A percentile compares a stretch with the other conserved stretches of the same genome.
phyloP scores from a whole-genome alignment of 2,888 invertebrate species.

The Drosophila meridiana region DNA sequence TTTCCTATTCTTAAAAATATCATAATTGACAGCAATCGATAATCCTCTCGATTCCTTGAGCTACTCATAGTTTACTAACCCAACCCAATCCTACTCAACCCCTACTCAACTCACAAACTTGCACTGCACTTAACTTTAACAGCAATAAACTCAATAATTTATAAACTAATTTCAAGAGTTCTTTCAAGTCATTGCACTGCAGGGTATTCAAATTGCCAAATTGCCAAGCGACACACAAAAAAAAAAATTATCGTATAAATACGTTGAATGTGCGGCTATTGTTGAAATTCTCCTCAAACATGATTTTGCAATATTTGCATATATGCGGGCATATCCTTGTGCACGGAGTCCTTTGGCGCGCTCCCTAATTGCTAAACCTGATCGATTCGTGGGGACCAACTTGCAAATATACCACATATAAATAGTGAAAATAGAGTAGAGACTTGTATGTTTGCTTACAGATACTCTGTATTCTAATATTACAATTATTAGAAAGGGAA shows the following conservation, averaged over 20 bases:
- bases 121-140: background rate
- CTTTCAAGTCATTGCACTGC: background rate
- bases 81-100: background rate
- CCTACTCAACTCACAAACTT: background rate
- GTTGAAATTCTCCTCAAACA: constrained; percentile 36
- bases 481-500: background rate
- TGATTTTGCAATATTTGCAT: constrained; percentile 63
- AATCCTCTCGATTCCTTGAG: background rate
- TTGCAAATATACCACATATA: constrained; percentile 1
- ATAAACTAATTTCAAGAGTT: background rate
- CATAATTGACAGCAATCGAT: too few species aligned
- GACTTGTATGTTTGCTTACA: background rate
- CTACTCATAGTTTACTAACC: background rate
- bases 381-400: constrained; percentile 20
- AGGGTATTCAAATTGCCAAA: constrained; percentile 51
- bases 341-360: constrained; percentile 23
- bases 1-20: background rate
- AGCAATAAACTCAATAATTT: background rate
- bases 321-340: constrained; percentile 19
- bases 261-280: constrained; percentile 38
- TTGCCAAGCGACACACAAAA: constrained; percentile 28
- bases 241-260: constrained; percentile 43
- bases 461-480: background rate
- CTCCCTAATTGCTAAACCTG: constrained; percentile 58
- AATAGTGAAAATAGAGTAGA: background rate